These are phyloP conservation scores for Xiphorhynchus erythropygius DNA, from an alignment of 2,797 vertebrate genomes.

Conservation along the genomic window DNA sequence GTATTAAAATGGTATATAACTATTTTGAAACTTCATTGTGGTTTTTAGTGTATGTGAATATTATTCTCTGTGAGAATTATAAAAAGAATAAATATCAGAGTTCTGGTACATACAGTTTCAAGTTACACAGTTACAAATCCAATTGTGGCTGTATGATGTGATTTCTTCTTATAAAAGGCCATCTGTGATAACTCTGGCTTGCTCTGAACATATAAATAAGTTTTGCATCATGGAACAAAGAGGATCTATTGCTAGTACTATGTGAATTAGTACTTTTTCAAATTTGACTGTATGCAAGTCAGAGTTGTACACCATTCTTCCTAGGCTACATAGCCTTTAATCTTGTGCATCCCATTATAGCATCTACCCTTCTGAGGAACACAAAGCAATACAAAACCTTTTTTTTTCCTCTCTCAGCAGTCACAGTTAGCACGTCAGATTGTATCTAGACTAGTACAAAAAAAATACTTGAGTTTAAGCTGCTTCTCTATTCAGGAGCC, in stretches of 20 bases:
- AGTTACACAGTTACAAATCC: constrained; percentile 39
- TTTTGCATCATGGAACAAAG: background rate
- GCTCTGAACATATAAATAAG: background rate
- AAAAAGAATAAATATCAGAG: constrained; percentile 3
- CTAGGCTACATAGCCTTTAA: background rate
- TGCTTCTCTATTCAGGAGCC: background rate
- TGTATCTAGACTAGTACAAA: background rate
- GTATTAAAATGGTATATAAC: background rate
- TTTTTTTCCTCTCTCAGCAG: background rate
- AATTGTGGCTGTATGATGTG: background rate
- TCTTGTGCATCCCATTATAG: background rate
- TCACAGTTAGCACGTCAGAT: background rate
- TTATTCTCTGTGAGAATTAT: background rate
- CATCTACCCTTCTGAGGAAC: background rate
- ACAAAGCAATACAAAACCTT: background rate
- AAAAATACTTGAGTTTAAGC: background rate
- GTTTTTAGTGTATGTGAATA: background rate
- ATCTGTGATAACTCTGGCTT: constrained; percentile 1
- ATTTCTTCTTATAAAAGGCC: constrained; percentile 11
- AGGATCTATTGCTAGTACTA: background rate
- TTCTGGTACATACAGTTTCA: background rate
- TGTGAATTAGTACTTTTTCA: background rate
- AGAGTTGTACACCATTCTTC: background rate
- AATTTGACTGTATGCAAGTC: background rate
- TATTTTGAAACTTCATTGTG: background rate